These are phyloP conservation scores for Serranus cabrilla DNA, from an alignment of 2,797 vertebrate genomes.

Conservation along the genomic window DNA sequence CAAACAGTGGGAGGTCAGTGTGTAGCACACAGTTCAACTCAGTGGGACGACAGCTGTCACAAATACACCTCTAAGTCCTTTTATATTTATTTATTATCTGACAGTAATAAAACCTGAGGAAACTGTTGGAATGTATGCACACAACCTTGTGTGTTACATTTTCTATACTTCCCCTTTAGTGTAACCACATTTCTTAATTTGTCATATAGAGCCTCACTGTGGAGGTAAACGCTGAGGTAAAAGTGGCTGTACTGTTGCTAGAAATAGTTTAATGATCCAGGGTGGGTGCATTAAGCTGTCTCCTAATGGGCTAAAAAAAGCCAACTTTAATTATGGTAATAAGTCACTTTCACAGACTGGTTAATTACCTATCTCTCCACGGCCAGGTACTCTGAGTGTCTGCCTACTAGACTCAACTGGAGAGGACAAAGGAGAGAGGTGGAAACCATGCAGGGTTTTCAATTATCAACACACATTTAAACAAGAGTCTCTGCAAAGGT, in stretches of 20 bases:
- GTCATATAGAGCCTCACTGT: slow-evolving; percentile 14
- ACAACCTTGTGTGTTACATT: no score
- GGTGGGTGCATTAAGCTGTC: slow-evolving; percentile 22
- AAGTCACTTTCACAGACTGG: slow-evolving; percentile 63
- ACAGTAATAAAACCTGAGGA: no score
- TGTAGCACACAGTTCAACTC: not conserved
- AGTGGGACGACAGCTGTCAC: not conserved
- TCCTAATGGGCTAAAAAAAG: slow-evolving; percentile 62
- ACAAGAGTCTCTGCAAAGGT: slow-evolving; percentile 18
- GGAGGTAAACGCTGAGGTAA: slow-evolving; percentile 24
- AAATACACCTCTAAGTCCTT: not conserved
- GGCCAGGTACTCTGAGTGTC: slow-evolving; percentile 30
- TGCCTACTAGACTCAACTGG: slow-evolving; percentile 26
- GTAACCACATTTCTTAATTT: slow-evolving; percentile 2
- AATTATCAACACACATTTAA: slow-evolving; percentile 33
- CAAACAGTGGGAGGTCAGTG: slow-evolving; percentile 39
- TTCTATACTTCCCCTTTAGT: no score
- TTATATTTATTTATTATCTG: no score
- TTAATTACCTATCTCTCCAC: slow-evolving; percentile 65
- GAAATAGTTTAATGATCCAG: slow-evolving; percentile 57
- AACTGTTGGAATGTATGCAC: no score
- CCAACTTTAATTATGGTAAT: slow-evolving; percentile 69
- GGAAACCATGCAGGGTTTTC: slow-evolving; percentile 27
- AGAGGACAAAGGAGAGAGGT: slow-evolving; percentile 43
- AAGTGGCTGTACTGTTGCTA: slow-evolving; percentile 13